Base-by-base conservation (phyloP, 53 echinoderm and acorn worm genomes). In the Luidia sarsii region DNA sequence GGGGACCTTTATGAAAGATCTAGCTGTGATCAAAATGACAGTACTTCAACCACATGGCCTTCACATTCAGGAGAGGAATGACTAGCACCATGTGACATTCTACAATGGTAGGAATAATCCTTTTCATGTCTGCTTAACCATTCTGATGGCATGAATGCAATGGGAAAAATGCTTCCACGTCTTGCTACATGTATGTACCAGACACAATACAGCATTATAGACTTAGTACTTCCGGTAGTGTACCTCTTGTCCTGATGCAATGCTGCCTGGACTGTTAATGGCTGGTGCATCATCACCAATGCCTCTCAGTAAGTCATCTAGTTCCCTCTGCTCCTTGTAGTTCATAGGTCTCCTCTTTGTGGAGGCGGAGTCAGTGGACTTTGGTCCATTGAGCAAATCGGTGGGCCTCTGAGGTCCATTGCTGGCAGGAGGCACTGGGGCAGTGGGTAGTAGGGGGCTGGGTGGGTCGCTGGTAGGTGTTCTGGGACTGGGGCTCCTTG, bases 221-320 rank as follows among this genome's bases (percentile, higher is more conserved):
- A n/a, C 0, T 16, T n/a, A n/a, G n/a, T n/a, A n/a, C n/a, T n/a
- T n/a, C n/a, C n/a, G n/a, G 41, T 1, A 60, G 32, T 59, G 39
- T 74, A 77, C 77, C 77, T 77, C 77, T 59, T 70, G 30, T 24
- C 77, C 31, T 16, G 77, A 61, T 61, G 30, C 21, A 3, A 29
- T n/a, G 30, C 77, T 77, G 20, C 32, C 62, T 22, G 77, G 60
- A 59, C 75, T 60, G 30, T 43, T 57, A 14, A 46, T 19, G 19
- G 30, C 46, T 0, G 75, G 16, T 30, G 38, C 60, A 23, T 75
- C 59, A 1, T 75, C 75, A 29, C 75, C 75, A 34, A 77, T 77
- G 15, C 94, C 94, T 35, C 86, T 71, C 39, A 94, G 67, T 55
- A 94, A 80, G 46, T 91, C 91, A 43, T 94, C 94, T 55, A 94